Evolutionary conservation across 2,113 vertebrate species (phyloP), one percentile per base, ranked within the genome.

Genomic region (Psophia crepitans): DNA sequence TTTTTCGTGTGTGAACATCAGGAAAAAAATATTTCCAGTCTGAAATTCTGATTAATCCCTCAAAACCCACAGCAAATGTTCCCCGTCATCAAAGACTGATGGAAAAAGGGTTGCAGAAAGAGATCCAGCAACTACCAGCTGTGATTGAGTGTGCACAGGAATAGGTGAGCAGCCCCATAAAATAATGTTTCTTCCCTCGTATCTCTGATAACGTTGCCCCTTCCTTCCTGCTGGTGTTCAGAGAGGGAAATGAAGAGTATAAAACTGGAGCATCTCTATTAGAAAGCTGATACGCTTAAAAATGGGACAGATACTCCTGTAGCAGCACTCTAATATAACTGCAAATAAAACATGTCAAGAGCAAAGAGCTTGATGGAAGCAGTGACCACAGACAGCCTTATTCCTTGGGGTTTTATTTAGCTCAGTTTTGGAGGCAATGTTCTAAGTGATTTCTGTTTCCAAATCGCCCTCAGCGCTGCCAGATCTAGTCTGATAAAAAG

Each of bases 361-460:
- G 80, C 84, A 30, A 26, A 58, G 86, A 81, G 57, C 33, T 20
- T 35, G 66, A 43, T 21, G 75, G 71, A 48, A 10, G 79, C 16
- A 19, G 84, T 37, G 95, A 56, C 94, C 91, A 8, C 1, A 32
- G 83, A 58, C 37, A 2, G 3, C 46, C 28, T 27, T 51, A 26
- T 39, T 82, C 90, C 92, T 54, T 18, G 2, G 75, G 9, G 66
- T 7, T 51, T 68, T 77, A 64, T 70, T 92, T 68, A 86, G 79
- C n/a, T 86, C 65, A 2, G 26, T 44, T 85, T 37, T 28, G 28
- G 51, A 75, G 51, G 73, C 79, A 43, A 19, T 3, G 26, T 2
- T 56, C 32, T 18, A 21, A 93, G 46, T 61, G 70, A 87, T 95
- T 82, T 90, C 86, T 87, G 61, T 70, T 91, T 90, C 51, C 93